These are phyloP conservation scores for Epinephelus lanceolatus DNA, from an alignment of 2,113 vertebrate species.

Conservation along the genomic window DNA sequence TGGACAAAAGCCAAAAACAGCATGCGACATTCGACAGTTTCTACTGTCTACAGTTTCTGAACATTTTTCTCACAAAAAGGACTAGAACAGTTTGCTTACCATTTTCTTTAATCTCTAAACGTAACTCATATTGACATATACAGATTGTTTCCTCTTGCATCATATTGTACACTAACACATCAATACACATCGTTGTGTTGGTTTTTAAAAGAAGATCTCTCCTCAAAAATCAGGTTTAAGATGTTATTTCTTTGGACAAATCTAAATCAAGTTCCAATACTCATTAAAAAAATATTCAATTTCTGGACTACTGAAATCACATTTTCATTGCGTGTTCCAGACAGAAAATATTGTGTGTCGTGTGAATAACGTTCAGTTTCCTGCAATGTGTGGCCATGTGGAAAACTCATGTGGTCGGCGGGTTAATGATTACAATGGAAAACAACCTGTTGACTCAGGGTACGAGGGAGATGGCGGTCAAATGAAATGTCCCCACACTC, in stretches of 20 bases:
- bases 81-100: neutral
- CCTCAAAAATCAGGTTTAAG: neutral
- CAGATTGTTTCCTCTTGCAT: neutral
- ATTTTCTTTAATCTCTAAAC: neutral
- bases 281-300: neutral
- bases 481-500: constrained; percentile 35
- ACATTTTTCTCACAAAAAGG: too few species aligned
- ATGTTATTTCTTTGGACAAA: neutral
- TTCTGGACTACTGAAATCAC: neutral
- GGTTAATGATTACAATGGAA: constrained; percentile 75
- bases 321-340: neutral
- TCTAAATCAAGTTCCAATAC: neutral
- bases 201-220: neutral
- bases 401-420: constrained; percentile 24
- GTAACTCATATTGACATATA: neutral
- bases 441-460: constrained; percentile 47
- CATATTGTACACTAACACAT: neutral
- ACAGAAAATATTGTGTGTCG: neutral
- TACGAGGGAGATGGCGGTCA: constrained; percentile 20
- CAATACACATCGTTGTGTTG: neutral
- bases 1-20: too few species aligned
- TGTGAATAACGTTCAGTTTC: neutral
- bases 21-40: too few species aligned
- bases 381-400: constrained; percentile 41
- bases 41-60: too few species aligned